These are phyloP conservation scores for Cephalopholis sonnerati DNA, from an alignment of 2,113 vertebrate species.

Conservation along the genomic window DNA sequence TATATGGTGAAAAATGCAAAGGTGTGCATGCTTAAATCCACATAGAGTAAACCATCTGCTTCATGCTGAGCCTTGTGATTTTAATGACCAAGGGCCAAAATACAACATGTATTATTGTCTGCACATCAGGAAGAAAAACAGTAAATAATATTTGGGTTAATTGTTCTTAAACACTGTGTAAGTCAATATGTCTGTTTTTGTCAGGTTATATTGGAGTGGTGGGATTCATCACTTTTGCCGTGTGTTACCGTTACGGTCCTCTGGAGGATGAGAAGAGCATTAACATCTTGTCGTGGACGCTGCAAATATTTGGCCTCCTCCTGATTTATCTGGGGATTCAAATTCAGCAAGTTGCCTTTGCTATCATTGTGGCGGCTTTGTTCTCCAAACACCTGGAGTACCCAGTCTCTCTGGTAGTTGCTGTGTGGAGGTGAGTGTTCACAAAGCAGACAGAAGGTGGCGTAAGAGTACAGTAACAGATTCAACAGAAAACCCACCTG, in stretches of 20 bases:
- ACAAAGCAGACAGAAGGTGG: constrained; percentile 51
- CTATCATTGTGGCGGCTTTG: constrained; percentile 86
- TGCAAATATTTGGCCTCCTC: constrained; percentile 92
- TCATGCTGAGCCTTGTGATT: not conserved
- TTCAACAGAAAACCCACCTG: not conserved
- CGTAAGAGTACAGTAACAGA: constrained; percentile 19
- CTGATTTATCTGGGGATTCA: constrained; percentile 91
- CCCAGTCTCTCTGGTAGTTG: constrained; percentile 76
- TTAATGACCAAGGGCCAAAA: not conserved
- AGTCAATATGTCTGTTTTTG: not conserved
- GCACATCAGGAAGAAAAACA: not conserved
- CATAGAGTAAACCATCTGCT: not conserved
- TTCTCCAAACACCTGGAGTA: constrained; percentile 92
- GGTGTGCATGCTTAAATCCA: not conserved
- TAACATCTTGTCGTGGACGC: constrained; percentile 93
- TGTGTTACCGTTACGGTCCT: constrained; percentile 95
- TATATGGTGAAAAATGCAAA: too few relatives aligned
- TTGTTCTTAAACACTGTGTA: not conserved
- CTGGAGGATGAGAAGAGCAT: constrained; percentile 92
- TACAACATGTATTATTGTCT: not conserved
- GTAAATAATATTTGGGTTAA: not conserved
- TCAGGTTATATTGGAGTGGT: constrained; percentile 89
- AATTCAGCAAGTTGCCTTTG: constrained; percentile 90
- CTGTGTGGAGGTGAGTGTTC: constrained; percentile 74
- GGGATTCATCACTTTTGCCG: constrained; percentile 92